Conservation (phyloP, 2,888 invertebrate genomes). For the Apomyelois bistriatella region DNA sequence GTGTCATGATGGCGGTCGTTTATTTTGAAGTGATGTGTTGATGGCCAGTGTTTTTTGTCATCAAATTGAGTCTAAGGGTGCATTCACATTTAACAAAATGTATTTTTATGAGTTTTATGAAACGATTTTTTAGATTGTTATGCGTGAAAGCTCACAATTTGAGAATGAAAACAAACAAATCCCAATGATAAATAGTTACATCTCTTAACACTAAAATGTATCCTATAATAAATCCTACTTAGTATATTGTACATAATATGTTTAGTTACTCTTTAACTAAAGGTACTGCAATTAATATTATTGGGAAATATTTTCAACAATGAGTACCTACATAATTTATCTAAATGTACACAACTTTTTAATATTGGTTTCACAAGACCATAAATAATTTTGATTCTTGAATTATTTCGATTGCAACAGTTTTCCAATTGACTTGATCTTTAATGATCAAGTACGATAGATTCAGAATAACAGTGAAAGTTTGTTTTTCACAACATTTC, state of each 20-base stretch:
- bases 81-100: not conserved
- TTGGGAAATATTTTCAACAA: too few relatives aligned
- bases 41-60: constrained; percentile 2
- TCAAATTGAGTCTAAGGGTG: not conserved
- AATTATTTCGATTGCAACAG: not conserved
- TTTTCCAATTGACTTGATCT: not conserved
- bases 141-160: too few relatives aligned
- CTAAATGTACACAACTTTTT: not conserved
- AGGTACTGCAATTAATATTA: too few relatives aligned
- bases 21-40: constrained; percentile 8
- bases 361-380: not conserved
- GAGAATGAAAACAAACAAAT: too few relatives aligned
- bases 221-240: too few relatives aligned
- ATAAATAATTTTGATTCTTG: not conserved
- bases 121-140: too few relatives aligned
- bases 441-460: not conserved
- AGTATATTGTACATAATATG: too few relatives aligned
- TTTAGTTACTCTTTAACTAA: too few relatives aligned
- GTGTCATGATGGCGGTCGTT: constrained; percentile 1
- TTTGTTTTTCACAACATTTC: not conserved
- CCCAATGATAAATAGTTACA: too few relatives aligned
- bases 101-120: not conserved
- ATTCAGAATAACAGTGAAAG: not conserved
- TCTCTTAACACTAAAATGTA: too few relatives aligned
- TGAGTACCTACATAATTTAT: too few relatives aligned